Percentiles rank a stretch among this genome's conserved stretches.
Conservation (phyloP, 2,113 vertebrate genomes). For the Thomomys bottae region DNA sequence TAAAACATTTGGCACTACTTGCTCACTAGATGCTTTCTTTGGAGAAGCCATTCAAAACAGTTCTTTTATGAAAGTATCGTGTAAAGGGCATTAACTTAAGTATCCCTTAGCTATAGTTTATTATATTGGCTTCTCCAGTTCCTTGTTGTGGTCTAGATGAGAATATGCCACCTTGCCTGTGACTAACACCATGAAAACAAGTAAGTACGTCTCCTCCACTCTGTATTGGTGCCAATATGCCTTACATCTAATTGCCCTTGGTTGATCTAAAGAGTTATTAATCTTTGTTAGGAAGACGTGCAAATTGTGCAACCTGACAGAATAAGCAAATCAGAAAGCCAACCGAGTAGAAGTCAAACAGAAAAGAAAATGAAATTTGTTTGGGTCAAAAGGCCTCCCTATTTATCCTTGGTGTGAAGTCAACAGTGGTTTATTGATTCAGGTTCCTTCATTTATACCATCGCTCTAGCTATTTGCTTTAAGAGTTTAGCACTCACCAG, state of each 20-base stretch:
- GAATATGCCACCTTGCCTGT: background rate
- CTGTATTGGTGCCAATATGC: slow-evolving; percentile 20
- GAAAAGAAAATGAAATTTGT: slow-evolving; percentile 54
- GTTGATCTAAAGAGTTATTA: slow-evolving; percentile 76
- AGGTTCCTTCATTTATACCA: slow-evolving; percentile 51
- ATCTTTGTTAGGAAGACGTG: slow-evolving; percentile 76
- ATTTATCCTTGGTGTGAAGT: slow-evolving; percentile 41
- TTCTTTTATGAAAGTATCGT: background rate
- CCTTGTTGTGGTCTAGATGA: background rate
- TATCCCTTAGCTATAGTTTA: background rate
- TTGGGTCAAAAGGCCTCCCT: slow-evolving; percentile 1
- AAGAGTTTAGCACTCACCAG: slow-evolving; percentile 33
- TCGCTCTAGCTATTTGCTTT: slow-evolving; percentile 61
- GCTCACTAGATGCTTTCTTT: background rate
- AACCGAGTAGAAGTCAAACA: slow-evolving; percentile 75
- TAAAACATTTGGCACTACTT: background rate
- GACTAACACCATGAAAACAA: slow-evolving; percentile 47
- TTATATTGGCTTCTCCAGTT: background rate
- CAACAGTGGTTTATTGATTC: slow-evolving; percentile 66
- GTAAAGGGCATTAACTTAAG: slow-evolving; percentile 27
- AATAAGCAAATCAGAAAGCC: slow-evolving; percentile 75
- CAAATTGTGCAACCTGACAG: slow-evolving; percentile 72
- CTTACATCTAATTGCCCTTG: slow-evolving; percentile 63
- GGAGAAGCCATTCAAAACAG: background rate
- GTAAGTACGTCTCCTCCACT: slow-evolving; percentile 35